Base-by-base conservation (phyloP, 2,797 vertebrate genomes). In the Monodelphis domestica region DNA sequence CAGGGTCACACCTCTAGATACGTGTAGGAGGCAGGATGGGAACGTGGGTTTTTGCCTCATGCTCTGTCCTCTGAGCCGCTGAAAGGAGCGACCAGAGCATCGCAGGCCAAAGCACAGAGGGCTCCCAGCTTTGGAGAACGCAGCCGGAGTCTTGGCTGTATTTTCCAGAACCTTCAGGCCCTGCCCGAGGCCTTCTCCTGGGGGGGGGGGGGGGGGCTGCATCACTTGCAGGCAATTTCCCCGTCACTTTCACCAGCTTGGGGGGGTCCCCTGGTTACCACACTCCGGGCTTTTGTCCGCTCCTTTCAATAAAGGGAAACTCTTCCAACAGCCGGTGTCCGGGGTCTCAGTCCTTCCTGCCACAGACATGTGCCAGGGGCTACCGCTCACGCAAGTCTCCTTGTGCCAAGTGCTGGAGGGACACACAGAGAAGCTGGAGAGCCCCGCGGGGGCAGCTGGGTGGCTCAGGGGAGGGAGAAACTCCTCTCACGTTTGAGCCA, bases 241-340 rank as follows among this genome's bases (percentile, higher is more conserved):
- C 2, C 26, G 89, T 87, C 14, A 2, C 38, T 52, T 91, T 29
- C 70, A 11, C 70, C 1, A 70, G 6, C 52, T 59, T 11, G 88
- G 38, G 51, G 51, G 51, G 4, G 2, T 2, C 1, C 29, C 50
- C 17, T 70, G 78, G 87, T 78, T 93, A 63, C 93, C 92, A 0
- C 63, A 55, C 78, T 3, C 30, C 14, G 1, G 89, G 95, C 54
- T 94, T 89, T 11, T 26, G 54, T 89, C 95, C 88, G 30, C 91
- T 59, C 15, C 56, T 55, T 92, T 93, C 59, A 97, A 97, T 97
- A 97, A 97, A 97, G 56, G 45, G 95, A 95, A 88, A 55, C 6
- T 54, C 45, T 94, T 95, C 96, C 93, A 91, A 89, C 30, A 94
- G 21, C 15, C 91, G 89, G 21, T 5, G 12, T 94, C 87, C 21